Conservation (phyloP, 2,113 vertebrate species). For the Oryzias curvinotus region DNA sequence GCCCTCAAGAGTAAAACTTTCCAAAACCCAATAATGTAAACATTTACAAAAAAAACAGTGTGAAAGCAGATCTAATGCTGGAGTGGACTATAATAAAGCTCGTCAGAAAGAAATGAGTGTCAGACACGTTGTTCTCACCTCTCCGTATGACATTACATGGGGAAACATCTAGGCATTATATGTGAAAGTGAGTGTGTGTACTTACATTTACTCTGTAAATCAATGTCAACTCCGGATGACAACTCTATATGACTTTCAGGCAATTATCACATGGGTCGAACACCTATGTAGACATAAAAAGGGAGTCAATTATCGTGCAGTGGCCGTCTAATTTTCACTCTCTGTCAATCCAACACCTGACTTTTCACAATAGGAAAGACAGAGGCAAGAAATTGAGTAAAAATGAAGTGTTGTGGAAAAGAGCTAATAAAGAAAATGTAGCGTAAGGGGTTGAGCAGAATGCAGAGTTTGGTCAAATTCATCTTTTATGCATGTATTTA, state of each 20-base stretch:
- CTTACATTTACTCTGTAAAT: slow-evolving; percentile 32
- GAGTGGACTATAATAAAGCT: slow-evolving; percentile 15
- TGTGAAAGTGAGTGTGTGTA: slow-evolving; percentile 2
- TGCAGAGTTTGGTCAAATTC: no score
- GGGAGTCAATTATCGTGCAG: slow-evolving; percentile 53
- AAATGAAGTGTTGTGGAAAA: not conserved
- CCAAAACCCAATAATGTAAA: not conserved
- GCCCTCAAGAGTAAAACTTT: not conserved
- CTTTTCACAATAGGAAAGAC: slow-evolving; percentile 9
- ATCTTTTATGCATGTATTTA: no score
- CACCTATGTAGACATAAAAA: slow-evolving; percentile 26
- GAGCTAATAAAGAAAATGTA: no score
- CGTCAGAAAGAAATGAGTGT: slow-evolving; percentile 35
- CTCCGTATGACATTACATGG: slow-evolving; percentile 12
- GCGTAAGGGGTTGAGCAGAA: no score
- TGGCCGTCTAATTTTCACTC: slow-evolving; percentile 49
- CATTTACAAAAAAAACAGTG: slow-evolving; percentile 8
- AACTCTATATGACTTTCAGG: slow-evolving; percentile 41
- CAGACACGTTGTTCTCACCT: slow-evolving; percentile 59
- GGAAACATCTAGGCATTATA: slow-evolving; percentile 8
- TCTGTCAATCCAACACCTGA: slow-evolving; percentile 21
- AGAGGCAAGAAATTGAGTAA: not conserved
- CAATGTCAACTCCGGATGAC: slow-evolving; percentile 36
- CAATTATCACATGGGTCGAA: slow-evolving; percentile 54
- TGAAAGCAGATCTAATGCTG: not conserved